Base-by-base conservation (phyloP, 2,113 vertebrate species). In the Oncorhynchus clarkii region DNA sequence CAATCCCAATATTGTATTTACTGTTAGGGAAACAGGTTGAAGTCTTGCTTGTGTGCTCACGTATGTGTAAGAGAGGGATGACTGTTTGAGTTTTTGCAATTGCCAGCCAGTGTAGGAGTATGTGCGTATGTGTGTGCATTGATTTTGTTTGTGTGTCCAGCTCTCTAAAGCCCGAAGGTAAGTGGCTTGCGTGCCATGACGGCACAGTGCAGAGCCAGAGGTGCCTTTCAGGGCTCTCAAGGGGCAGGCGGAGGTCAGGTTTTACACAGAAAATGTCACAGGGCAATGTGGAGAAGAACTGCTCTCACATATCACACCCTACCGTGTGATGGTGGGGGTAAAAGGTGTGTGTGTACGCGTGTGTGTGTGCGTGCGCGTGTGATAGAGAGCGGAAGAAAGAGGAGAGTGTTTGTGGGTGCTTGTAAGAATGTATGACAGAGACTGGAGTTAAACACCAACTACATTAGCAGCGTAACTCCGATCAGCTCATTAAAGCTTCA, bases 251-350 rank as follows among this genome's bases (percentile, higher is more conserved):
- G 48, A 14, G 5, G 48, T 71, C 69, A 26, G 11, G 3, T 12
- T 3, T 49, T 54, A 70, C 68, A 77, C 76, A 73, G 48, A 45
- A 71, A 57, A 78, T 26, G 31, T 75, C 64, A 3, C 11, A 24
- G 68, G 34, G 34, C 34, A 24, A 48, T 66, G 22, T 66, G 64
- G 64, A 66, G 64, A 24, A n/a, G 5, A 62, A 5, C 13, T 29
- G 64, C 64, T 66, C 64, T 13, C 26, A 26, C 24, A 51, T 13
- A 62, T 7, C 31, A 31, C 31, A 31, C 31, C n/a, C 3, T 34
- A 48, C 66, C 54, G 3, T 49, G 9, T 49, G 13, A 13, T 3
- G 13, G 8, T 49, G 13, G 8, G 48, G 11, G 2, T 12, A 49
- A 49, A 13, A 67, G 26, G 62, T 78, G 75, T 54, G 5, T 31